A percentile compares a stretch with the other conserved stretches of the same genome.
Conservation (phyloP, 2,113 vertebrate species). For the Rhea pennata region DNA sequence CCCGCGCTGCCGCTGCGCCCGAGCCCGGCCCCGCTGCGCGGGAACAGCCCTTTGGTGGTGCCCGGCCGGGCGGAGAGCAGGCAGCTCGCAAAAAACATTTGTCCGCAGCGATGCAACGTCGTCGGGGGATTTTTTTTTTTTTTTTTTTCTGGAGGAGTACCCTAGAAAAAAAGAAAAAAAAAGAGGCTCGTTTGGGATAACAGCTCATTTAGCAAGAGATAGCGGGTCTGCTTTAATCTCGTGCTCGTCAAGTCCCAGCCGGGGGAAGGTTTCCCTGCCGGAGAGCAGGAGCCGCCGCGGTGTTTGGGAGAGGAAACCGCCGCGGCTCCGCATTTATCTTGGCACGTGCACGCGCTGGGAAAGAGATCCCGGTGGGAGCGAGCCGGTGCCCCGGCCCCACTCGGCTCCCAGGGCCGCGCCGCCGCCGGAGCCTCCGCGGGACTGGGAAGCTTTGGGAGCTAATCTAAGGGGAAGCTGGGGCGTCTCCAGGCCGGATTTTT, state of each 20-base stretch:
- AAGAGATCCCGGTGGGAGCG: background rate
- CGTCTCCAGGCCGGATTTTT: too few species aligned
- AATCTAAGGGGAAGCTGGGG: too few species aligned
- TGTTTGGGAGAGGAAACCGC: background rate
- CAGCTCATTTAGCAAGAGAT: constrained; percentile 61
- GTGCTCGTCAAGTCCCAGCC: background rate
- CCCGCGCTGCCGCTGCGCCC: too few species aligned
- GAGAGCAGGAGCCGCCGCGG: background rate
- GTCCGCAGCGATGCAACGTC: background rate
- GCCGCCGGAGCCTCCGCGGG: too few species aligned
- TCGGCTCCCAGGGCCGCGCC: too few species aligned
- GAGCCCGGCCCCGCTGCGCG: fast-evolving
- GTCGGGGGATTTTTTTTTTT: background rate
- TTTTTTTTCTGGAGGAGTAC: background rate
- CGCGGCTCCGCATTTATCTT: background rate
- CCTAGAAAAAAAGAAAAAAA: background rate
- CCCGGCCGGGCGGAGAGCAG: background rate
- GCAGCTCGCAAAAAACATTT: constrained; percentile 16
- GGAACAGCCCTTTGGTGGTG: background rate
- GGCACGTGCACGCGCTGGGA: constrained; percentile 10
- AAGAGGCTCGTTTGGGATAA: constrained; percentile 32
- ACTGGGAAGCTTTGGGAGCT: too few species aligned
- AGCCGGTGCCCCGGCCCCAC: too few species aligned
- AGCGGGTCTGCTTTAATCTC: constrained; percentile 50
- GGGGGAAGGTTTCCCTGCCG: background rate